Evolutionary conservation across 2,113 vertebrate genomes (phyloP).

Genomic region (Solenodon paradoxus): DNA sequence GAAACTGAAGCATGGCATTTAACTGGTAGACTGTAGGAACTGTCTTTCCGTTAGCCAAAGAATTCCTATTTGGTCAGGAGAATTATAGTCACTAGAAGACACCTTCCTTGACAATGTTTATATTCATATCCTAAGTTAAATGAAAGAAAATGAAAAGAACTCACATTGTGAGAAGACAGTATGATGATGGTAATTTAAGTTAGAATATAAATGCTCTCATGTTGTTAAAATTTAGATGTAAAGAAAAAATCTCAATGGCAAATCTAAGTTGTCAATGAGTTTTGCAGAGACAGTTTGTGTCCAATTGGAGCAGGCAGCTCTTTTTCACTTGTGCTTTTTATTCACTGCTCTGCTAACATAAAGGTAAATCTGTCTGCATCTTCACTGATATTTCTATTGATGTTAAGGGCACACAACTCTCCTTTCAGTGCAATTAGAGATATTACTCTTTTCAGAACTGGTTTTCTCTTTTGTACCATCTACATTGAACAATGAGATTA

Average conservation of each 20-base stretch:
- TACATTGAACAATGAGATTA: background rate
- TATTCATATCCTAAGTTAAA: background rate
- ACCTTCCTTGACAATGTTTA: background rate
- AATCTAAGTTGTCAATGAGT: background rate
- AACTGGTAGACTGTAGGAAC: background rate
- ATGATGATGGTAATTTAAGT: background rate
- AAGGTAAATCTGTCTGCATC: constrained; percentile 50
- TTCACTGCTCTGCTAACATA: background rate
- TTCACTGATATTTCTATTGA: background rate
- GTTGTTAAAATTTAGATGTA: background rate
- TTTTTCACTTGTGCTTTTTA: background rate
- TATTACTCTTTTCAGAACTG: background rate
- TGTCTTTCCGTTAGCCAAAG: background rate
- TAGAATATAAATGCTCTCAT: background rate
- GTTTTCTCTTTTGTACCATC: background rate
- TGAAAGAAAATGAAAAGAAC: background rate
- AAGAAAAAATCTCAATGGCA: background rate
- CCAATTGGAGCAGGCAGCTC: background rate
- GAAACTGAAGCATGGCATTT: background rate
- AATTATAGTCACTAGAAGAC: background rate
- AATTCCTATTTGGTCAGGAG: background rate
- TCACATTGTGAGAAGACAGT: background rate
- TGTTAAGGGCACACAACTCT: background rate
- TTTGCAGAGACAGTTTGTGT: background rate
- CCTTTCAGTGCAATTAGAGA: background rate